Evolutionary conservation across 2,888 invertebrate species (phyloP).

Genomic region (Calameuta idolon): DNA sequence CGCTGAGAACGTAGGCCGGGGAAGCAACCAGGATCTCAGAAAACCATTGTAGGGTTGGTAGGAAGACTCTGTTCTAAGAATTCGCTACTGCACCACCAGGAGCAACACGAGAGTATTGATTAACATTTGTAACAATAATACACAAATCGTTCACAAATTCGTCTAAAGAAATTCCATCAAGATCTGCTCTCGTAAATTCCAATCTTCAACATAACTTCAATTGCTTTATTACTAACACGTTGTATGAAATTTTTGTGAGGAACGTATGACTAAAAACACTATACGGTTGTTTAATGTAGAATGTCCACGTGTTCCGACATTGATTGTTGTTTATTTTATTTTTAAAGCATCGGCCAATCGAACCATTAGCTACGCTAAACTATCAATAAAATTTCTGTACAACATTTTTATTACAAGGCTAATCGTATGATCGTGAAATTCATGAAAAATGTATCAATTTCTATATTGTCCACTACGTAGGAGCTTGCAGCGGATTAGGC

Average conservation of each 20-base stretch:
- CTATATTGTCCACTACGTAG: not conserved
- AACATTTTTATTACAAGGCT: not conserved
- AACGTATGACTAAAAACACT: not conserved
- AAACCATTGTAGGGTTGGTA: constrained; percentile 25
- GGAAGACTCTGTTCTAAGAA: not conserved
- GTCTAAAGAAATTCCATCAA: not conserved
- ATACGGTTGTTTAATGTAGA: not conserved
- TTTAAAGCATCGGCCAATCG: not conserved
- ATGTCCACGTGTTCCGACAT: not conserved
- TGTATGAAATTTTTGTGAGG: too few relatives aligned
- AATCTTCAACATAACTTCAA: not conserved
- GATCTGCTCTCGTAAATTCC: not conserved
- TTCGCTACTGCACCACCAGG: not conserved
- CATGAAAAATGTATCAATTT: constrained; percentile 2
- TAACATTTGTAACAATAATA: not conserved
- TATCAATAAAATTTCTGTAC: not conserved
- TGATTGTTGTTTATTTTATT: not conserved
- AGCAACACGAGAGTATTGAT: not conserved
- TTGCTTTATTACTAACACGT: too few relatives aligned
- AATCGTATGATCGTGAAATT: not conserved
- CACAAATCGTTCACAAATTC: not conserved
- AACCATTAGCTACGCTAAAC: not conserved
- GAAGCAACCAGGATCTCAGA: constrained; percentile 52
- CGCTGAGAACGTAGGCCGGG: constrained; percentile 53
- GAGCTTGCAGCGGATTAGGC: constrained; percentile 39